Conservation (phyloP, 2,797 vertebrate species). For the Lemur catta region DNA sequence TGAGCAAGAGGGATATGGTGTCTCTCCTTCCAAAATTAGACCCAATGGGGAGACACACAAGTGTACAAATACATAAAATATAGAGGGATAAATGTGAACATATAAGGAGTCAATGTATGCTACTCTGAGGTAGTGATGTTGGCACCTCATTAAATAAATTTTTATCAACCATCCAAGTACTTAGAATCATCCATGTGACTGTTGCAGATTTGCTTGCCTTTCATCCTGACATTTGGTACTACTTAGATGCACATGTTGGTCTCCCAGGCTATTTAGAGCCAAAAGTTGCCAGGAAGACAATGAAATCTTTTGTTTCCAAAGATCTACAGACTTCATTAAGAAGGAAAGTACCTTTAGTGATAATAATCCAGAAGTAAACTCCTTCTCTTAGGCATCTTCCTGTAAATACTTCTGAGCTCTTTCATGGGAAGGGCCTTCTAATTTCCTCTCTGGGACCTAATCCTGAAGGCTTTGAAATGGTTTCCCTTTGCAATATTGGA, state of each 20-base stretch:
- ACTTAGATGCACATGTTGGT: background rate
- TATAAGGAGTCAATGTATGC: background rate
- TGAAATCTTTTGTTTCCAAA: background rate
- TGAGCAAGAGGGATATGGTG: background rate
- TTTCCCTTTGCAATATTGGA: slow-evolving; percentile 10
- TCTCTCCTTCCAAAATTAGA: background rate
- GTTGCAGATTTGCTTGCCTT: background rate
- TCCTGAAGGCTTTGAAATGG: background rate
- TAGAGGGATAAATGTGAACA: background rate
- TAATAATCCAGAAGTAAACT: background rate
- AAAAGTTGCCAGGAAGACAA: background rate
- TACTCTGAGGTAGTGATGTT: background rate
- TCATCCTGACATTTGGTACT: background rate
- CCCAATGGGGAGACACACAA: background rate
- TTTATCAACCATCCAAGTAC: background rate
- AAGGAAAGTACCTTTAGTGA: background rate
- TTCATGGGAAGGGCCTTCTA: background rate
- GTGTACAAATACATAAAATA: background rate
- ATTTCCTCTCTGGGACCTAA: background rate
- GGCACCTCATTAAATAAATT: background rate
- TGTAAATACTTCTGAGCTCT: slow-evolving; percentile 21
- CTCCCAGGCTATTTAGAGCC: background rate
- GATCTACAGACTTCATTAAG: background rate
- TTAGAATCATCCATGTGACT: background rate
- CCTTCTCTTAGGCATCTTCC: background rate